Percentiles rank a stretch among this genome's conserved stretches.
These are phyloP conservation scores for Graptemys geographica DNA, from an alignment of 2,797 vertebrate species.

Conservation along the genomic window DNA sequence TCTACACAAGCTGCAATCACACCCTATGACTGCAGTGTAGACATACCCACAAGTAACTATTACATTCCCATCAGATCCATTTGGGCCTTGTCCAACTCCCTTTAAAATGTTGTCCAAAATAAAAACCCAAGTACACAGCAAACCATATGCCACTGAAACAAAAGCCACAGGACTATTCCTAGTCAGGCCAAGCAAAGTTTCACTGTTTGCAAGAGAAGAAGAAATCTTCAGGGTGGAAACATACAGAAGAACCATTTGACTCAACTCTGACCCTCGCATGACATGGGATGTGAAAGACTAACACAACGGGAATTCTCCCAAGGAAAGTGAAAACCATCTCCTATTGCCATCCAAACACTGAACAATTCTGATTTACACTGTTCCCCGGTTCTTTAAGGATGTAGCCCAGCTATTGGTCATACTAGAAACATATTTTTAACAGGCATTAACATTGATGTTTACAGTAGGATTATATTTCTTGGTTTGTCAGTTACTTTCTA, in stretches of 20 bases:
- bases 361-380: background rate
- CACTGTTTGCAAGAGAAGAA: background rate
- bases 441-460: background rate
- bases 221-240: background rate
- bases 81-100: background rate
- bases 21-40: background rate
- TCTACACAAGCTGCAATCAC: background rate
- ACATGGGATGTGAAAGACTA: background rate
- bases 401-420: background rate
- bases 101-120: background rate
- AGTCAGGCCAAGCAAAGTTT: background rate
- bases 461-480: background rate
- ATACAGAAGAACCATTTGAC: rapidly evolving
- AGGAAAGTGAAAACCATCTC: background rate
- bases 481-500: background rate
- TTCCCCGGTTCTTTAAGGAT: background rate
- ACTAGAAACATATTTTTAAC: background rate
- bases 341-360: background rate
- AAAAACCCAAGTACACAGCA: background rate
- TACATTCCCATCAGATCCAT: background rate
- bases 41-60: background rate
- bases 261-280: background rate
- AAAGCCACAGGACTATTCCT: background rate
- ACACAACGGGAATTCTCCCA: background rate
- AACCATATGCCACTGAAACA: background rate